Percentiles rank a stretch among this genome's conserved stretches.
These are phyloP conservation scores for Sanderia malayensis DNA, from an alignment of 30 jellyfish, hydroid and myxozoan species.

Conservation along the genomic window DNA sequence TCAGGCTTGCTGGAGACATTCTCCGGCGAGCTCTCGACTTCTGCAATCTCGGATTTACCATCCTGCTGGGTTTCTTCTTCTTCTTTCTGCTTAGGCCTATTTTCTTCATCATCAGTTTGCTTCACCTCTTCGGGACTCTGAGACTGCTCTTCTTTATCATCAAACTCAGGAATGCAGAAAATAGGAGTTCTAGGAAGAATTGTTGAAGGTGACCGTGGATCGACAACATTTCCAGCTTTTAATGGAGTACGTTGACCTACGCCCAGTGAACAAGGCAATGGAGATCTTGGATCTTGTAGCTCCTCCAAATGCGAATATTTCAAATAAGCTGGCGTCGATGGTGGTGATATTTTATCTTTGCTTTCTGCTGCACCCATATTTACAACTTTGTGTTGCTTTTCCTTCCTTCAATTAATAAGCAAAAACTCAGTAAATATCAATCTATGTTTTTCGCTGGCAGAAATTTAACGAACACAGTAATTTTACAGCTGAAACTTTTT, in stretches of 20 bases:
- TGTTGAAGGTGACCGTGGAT: conserved; percentile 82
- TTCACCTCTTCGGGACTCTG: neutral
- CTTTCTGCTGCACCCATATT: conserved; percentile 84
- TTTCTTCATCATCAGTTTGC: neutral
- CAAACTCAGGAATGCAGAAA: conserved; percentile 82
- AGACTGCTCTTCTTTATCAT: neutral
- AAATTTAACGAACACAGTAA: too few species aligned
- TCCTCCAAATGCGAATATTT: conserved; percentile 58
- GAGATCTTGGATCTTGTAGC: conserved; percentile 86
- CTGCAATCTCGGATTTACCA: neutral
- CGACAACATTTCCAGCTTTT: conserved; percentile 21
- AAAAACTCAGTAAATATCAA: too few species aligned
- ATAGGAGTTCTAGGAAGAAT: conserved; percentile 77
- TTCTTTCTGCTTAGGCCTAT: neutral
- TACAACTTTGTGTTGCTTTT: too few species aligned
- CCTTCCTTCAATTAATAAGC: too few species aligned
- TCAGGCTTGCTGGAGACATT: conserved; percentile 1
- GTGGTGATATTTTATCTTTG: conserved; percentile 47
- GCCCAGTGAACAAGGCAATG: conserved; percentile 16
- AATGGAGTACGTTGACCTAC: neutral
- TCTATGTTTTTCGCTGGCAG: too few species aligned
- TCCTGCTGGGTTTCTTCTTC: neutral
- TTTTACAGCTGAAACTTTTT: neutral
- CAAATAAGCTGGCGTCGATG: conserved; percentile 84
- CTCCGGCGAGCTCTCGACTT: conserved; percentile 58